Conservation (phyloP, 2,888 invertebrate species). For the Hedychridium roseum region DNA sequence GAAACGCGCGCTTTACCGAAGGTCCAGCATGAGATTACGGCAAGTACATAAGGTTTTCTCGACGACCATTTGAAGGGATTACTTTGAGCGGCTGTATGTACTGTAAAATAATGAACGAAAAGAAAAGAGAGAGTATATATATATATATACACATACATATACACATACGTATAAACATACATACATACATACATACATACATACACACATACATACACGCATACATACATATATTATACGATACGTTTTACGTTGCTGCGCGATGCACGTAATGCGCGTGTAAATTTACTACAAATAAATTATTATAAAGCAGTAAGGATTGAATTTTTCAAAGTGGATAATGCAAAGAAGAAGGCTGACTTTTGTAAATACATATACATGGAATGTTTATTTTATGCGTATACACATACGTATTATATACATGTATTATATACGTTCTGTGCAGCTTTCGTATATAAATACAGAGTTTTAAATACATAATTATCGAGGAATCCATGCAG, state of each 20-base stretch:
- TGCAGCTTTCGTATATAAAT: constrained; percentile 37
- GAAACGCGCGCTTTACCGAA: too few species aligned
- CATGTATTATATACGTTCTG: constrained; percentile 35
- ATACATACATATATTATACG: constrained; percentile 30
- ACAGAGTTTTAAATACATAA: constrained; percentile 42
- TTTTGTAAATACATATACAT: constrained; percentile 28
- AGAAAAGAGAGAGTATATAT: constrained; percentile 45
- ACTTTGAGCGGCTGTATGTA: constrained; percentile 53
- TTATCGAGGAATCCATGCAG: constrained; percentile 34
- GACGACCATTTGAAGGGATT: constrained; percentile 1
- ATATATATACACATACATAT: constrained; percentile 38
- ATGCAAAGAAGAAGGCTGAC: constrained; percentile 11
- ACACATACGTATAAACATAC: constrained; percentile 10
- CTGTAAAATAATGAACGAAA: constrained; percentile 52
- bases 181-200: constrained; percentile 24
- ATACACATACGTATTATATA: constrained; percentile 39
- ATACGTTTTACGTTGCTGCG: constrained; percentile 41
- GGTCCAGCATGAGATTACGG: too few species aligned
- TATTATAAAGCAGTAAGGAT: constrained; percentile 49
- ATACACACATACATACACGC: constrained; percentile 4
- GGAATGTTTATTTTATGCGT: constrained; percentile 53
- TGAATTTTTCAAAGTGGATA: neutral
- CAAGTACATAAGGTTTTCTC: neutral
- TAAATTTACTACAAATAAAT: constrained; percentile 62
- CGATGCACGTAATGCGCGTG: constrained; percentile 34